Evolutionary conservation across 2,888 invertebrate genomes (phyloP), one percentile per base, ranked within the genome.

Genomic region (Netelia fuscicornis): DNA sequence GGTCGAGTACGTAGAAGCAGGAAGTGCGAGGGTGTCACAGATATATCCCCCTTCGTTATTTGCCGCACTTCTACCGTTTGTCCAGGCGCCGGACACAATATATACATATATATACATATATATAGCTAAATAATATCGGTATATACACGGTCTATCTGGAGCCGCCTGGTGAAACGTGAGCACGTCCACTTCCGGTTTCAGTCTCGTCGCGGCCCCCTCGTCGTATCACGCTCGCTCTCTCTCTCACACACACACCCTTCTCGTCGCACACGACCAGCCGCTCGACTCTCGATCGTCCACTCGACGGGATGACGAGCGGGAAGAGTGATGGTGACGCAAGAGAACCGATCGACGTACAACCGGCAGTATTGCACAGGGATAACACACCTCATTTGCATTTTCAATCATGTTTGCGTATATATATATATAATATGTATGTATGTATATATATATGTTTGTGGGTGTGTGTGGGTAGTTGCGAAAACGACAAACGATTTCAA

Each of bases 1-100:
- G 37, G 37, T 37, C 37, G 37, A 37, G 37, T 42, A 62, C n/a
- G 48, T 42, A 62, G 75, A 70, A 72, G 65, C 88, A 87, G 88
- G 88, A 89, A 88, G 87, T 85, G 75, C 75, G 79, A 87, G 89
- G 89, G 89, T 89, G 89, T 85, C 89, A 87, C 83, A 82, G 85
- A 86, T 83, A 37, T 37, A 86, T 85, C 42, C 82, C 86, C 86
- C 87, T 88, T 87, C 84, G 86, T 88, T 86, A 89, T 89, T 89
- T 87, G 87, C 83, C 76, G 82, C 85, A 81, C 85, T 60, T 85
- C 84, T 72, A 56, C 60, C 74, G 67, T 77, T 77, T 74, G 77
- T 64, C 42, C 78, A 54, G 80, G 78, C 78, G 72, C 84, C 75
- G 84, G 81, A 79, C 65, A 64, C 65, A 70, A n/a, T n/a, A n/a